These are phyloP conservation scores for Loxodonta africana DNA, from an alignment of 2,113 vertebrate genomes.

Conservation along the genomic window DNA sequence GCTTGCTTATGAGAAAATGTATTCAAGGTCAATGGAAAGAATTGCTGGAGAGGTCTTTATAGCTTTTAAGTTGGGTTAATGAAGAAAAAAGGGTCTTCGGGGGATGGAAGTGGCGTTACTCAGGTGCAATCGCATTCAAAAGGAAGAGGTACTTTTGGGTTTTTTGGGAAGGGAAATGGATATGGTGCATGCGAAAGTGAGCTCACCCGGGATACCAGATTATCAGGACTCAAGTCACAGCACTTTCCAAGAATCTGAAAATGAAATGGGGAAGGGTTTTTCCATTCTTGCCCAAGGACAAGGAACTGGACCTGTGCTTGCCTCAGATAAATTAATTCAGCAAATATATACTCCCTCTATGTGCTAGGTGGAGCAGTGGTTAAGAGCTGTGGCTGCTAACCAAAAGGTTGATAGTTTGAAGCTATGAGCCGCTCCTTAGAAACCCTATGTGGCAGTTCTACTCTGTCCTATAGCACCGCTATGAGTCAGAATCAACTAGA, in stretches of 20 bases:
- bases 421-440: too few species aligned
- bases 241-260: constrained; percentile 7
- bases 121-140: not conserved
- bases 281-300: not conserved
- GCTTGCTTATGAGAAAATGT: constrained; percentile 45
- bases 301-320: not conserved
- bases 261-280: constrained; percentile 10
- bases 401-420: too few species aligned
- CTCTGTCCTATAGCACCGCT: too few species aligned
- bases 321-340: not conserved
- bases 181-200: not conserved
- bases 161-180: not conserved
- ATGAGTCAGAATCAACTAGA: too few species aligned
- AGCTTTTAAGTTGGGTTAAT: not conserved
- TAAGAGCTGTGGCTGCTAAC: too few species aligned
- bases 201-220: not conserved
- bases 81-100: not conserved
- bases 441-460: too few species aligned
- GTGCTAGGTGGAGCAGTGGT: too few species aligned
- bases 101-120: not conserved
- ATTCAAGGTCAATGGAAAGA: not conserved
- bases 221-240: not conserved
- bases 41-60: not conserved
- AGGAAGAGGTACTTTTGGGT: not conserved
- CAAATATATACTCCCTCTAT: not conserved